Evolutionary conservation across 2,888 invertebrate species (phyloP).

Genomic region (Morpho helenor): DNA sequence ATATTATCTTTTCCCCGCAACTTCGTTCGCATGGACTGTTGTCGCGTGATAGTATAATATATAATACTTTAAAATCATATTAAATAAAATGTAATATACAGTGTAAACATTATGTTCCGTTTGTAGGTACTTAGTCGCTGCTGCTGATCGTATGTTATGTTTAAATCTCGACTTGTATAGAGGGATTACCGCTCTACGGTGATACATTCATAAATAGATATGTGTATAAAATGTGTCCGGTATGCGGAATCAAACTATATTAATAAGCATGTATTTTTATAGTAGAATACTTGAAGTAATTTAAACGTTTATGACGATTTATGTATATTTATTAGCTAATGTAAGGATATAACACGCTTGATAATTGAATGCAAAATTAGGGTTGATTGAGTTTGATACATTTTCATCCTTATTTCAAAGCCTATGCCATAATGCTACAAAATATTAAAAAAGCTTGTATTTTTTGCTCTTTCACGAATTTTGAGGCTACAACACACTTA

Average conservation of each 20-base stretch:
- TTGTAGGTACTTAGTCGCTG: slow-evolving; percentile 9
- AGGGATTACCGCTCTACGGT: slow-evolving; percentile 15
- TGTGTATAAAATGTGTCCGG: slow-evolving; percentile 2
- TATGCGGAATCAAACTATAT: slow-evolving; percentile 10
- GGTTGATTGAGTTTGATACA: no score
- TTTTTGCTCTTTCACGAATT: no score
- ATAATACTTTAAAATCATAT: no score
- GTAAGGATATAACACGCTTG: background rate
- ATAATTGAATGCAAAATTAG: background rate
- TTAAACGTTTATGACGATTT: background rate
- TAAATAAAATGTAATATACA: background rate
- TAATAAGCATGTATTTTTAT: slow-evolving; percentile 5
- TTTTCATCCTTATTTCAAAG: no score
- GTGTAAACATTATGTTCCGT: slow-evolving; percentile 14
- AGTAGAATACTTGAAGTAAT: background rate
- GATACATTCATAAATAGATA: slow-evolving; percentile 8
- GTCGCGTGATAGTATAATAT: no score
- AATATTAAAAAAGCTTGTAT: no score
- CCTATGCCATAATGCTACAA: no score
- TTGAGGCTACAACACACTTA: no score
- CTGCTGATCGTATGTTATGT: slow-evolving; percentile 10
- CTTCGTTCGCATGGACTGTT: no score
- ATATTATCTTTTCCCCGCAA: no score
- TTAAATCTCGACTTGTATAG: slow-evolving; percentile 9
- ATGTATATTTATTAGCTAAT: no score